Evolutionary conservation across 2,888 invertebrate species (phyloP), one percentile per base, ranked within the genome.

Genomic region (Andrena trimmerana): DNA sequence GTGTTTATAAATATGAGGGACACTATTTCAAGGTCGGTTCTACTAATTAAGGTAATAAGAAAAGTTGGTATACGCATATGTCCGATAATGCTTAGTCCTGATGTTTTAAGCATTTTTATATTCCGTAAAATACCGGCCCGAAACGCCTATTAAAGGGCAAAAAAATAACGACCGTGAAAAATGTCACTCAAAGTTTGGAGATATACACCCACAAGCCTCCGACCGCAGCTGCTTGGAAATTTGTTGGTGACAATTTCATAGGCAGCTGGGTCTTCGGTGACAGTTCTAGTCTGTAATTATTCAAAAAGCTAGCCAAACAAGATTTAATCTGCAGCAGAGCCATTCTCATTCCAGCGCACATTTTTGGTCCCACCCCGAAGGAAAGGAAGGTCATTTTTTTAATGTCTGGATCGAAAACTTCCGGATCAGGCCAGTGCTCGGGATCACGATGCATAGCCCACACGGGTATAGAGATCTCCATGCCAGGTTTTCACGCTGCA

Each of bases 321-420:
- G 84, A 78, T 70, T 92, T 92, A 4, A 88, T 83, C 57, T 89
- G 82, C 50, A 92, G n/a, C 42, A 85, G 16, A 0, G 85, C 92
- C 78, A 93, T 76, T 71, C 90, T 85, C 86, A 90, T 91, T 0
- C 93, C 93, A 3, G 88, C 85, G 76, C 92, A 92, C 7, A 89
- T 88, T 65, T 92, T 87, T 0, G 92, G 92, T 0, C 93, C 93
- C 10, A 91, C 92, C 0, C 92, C 90, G 68, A 93, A 93, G 0
- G 91, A 90, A 24, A 92, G 27, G 68, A 82, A 91, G 0, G 78
- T 52, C 36, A 74, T 90, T 71, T 85, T 91, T 0, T 84, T 80
- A 2, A 90, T 84, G 0, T 50, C 90, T 0, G 93, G 93, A 77
- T 91, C 87, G 57, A 90, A 92, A 0, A 48, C 33, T 0, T 90